phyloP scores from a whole-genome alignment of 2,113 vertebrate genomes.

The Riparia riparia region DNA sequence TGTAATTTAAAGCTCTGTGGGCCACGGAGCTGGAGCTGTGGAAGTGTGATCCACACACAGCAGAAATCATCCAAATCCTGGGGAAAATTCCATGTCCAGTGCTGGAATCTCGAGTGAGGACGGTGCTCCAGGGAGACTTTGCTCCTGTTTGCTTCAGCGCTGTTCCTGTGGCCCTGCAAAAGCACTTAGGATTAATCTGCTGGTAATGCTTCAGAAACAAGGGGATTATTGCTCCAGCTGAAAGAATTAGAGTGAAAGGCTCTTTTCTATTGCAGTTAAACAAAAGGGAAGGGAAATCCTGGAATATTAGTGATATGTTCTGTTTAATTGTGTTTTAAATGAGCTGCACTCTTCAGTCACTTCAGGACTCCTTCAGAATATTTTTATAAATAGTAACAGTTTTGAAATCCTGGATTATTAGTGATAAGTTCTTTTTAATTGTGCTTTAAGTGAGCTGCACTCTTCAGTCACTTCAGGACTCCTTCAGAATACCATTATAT shows the following conservation, averaged over 20 bases:
- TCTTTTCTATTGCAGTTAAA: neutral
- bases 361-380: neutral
- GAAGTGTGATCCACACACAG: neutral
- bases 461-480: neutral
- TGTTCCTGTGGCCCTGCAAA: neutral
- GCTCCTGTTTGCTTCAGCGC: neutral
- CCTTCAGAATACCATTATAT: neutral
- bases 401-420: neutral
- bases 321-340: neutral
- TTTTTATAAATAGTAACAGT: neutral
- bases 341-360: neutral
- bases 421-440: neutral
- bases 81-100: neutral
- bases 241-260: neutral
- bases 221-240: neutral
- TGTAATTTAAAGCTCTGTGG: neutral
- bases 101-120: neutral
- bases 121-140: neutral
- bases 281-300: neutral
- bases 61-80: neutral
- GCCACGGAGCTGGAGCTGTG: neutral
- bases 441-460: neutral
- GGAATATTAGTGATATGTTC: no score
- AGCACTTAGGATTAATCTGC: neutral
- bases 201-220: neutral